Evolutionary conservation across 2,113 vertebrate species (phyloP).

Genomic region (Varanus komodoensis): DNA sequence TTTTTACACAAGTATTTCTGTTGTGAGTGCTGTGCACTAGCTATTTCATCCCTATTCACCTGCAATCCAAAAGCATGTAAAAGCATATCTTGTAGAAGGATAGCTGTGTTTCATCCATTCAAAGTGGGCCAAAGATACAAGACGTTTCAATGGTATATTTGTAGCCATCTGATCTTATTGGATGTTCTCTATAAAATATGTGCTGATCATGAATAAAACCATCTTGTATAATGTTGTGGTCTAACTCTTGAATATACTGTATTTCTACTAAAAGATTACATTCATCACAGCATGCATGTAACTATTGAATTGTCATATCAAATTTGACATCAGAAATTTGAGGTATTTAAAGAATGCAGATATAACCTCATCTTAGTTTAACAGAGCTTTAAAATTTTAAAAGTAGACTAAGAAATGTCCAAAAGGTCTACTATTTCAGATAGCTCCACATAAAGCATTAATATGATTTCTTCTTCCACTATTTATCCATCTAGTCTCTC

Average conservation of each 20-base stretch:
- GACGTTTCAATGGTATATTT: neutral
- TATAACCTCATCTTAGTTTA: neutral
- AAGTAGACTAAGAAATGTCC: neutral
- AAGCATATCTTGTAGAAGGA: too few relatives aligned
- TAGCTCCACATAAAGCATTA: too few relatives aligned
- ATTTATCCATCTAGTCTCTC: too few relatives aligned
- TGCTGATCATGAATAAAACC: neutral
- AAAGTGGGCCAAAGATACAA: neutral
- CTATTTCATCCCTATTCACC: neutral
- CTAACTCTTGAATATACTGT: neutral
- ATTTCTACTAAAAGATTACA: neutral
- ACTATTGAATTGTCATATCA: neutral
- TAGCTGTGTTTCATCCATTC: neutral
- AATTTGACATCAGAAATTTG: neutral
- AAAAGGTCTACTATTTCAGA: too few relatives aligned
- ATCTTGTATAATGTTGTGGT: neutral
- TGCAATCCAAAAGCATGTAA: neutral
- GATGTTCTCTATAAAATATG: neutral
- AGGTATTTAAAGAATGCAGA: neutral
- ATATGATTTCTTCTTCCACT: too few relatives aligned
- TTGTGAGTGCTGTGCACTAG: neutral
- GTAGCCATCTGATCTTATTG: neutral
- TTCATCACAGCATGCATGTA: neutral
- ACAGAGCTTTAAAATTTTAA: too few relatives aligned
- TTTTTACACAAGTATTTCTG: neutral